A percentile compares a stretch with the other conserved stretches of the same genome.
Evolutionary conservation across 2,797 vertebrate species (phyloP).

Genomic region (Zonotrichia albicollis): DNA sequence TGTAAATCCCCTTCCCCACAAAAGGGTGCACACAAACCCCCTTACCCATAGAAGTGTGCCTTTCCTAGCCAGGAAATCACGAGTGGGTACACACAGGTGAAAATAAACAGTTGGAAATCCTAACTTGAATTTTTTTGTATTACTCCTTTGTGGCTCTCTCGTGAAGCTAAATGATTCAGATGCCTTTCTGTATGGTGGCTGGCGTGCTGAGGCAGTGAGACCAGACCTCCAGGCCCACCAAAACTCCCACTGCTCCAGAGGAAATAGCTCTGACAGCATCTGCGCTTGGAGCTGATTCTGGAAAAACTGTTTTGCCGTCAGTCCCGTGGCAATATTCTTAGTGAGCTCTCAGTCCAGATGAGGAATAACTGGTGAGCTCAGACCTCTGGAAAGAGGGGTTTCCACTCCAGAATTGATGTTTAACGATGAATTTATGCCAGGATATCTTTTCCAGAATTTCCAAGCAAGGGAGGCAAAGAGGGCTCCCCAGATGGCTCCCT

Average conservation of each 20-base stretch:
- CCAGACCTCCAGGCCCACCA: constrained; percentile 50
- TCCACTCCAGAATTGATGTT: not conserved
- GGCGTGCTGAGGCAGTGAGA: not conserved
- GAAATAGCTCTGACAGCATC: constrained; percentile 44
- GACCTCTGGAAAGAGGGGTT: not conserved
- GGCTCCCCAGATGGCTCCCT: not conserved
- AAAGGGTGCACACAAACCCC: not conserved
- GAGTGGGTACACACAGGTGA: not conserved
- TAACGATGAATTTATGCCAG: not conserved
- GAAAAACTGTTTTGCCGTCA: not conserved
- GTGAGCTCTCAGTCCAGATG: not conserved
- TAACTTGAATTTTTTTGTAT: not conserved
- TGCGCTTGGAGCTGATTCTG: not conserved
- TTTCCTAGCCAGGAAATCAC: not conserved
- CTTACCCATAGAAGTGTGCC: not conserved
- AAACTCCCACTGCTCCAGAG: constrained; percentile 57
- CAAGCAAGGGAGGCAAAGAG: not conserved
- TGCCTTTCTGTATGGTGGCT: not conserved
- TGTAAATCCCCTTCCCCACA: not conserved
- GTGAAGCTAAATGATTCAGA: not conserved
- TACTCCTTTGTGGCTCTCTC: not conserved
- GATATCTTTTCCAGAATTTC: not conserved
- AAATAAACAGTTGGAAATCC: not conserved
- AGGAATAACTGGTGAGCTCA: not conserved
- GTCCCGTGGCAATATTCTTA: not conserved